Percentiles rank a stretch among this genome's conserved stretches.
Evolutionary conservation across 2,888 invertebrate genomes (phyloP).

Genomic region (Athalia rosae): DNA sequence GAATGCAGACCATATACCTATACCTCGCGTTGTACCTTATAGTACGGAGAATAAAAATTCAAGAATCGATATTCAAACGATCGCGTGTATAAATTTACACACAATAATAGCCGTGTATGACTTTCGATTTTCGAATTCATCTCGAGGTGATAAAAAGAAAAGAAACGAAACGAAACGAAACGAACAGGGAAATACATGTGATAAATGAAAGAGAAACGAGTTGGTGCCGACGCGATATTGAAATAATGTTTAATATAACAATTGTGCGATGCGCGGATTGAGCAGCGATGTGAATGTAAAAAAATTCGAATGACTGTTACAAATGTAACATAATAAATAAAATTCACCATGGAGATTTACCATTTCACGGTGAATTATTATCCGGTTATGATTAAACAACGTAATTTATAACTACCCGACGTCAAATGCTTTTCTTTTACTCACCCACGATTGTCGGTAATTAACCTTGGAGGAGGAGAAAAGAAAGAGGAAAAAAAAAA

Average conservation of each 20-base stretch:
- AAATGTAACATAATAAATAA: conserved; percentile 32
- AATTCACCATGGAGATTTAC: conserved; percentile 14
- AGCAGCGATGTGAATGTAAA: too few relatives aligned
- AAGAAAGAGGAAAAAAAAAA: too few relatives aligned
- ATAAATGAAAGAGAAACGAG: too few relatives aligned
- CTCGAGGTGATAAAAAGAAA: too few relatives aligned
- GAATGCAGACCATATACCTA: background rate
- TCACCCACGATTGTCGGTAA: too few relatives aligned
- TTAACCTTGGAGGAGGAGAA: too few relatives aligned
- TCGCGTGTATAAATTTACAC: conserved; percentile 21
- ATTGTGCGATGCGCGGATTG: too few relatives aligned
- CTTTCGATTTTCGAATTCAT: too few relatives aligned
- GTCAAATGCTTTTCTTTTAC: background rate
- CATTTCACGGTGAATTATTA: background rate
- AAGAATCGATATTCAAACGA: conserved; percentile 21
- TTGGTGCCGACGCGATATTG: background rate
- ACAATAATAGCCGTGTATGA: too few relatives aligned
- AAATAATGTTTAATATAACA: too few relatives aligned
- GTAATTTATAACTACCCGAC: background rate
- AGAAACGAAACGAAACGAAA: background rate
- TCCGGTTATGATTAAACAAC: background rate
- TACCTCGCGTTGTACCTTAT: too few relatives aligned
- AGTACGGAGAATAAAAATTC: conserved; percentile 17
- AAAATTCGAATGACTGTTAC: conserved; percentile 8
- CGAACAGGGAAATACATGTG: background rate